A percentile compares a stretch with the other conserved stretches of the same genome.
These are phyloP conservation scores for Macrobrachium rosenbergii DNA, from an alignment of 1,140 invertebrate species.

Conservation along the genomic window DNA sequence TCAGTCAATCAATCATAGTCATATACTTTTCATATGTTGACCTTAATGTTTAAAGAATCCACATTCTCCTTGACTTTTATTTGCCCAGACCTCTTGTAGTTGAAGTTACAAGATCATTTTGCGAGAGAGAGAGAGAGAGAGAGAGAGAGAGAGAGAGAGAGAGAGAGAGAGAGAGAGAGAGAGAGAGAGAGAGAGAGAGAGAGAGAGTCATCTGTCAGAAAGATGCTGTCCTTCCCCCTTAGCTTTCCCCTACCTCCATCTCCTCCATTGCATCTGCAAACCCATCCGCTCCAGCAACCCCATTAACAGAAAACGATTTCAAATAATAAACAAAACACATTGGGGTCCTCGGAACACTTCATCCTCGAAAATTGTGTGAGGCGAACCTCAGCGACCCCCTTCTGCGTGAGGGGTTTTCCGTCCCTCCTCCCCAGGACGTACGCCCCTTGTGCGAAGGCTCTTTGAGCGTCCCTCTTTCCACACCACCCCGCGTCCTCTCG, in stretches of 20 bases:
- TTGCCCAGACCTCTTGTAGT: too few relatives aligned
- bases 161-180: too few relatives aligned
- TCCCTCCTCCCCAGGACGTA: background rate
- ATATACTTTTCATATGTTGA: too few relatives aligned
- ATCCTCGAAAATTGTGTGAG: slow-evolving; percentile 34
- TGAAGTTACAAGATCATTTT: too few relatives aligned
- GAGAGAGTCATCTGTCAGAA: too few relatives aligned
- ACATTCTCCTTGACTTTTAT: too few relatives aligned
- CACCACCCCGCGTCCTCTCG: background rate
- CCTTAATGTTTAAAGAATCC: too few relatives aligned
- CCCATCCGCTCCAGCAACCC: slow-evolving; percentile 11
- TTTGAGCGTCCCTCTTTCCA: background rate
- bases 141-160: too few relatives aligned
- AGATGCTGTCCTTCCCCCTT: background rate
- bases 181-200: too few relatives aligned
- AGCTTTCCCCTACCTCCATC: background rate
- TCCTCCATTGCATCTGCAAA: slow-evolving; percentile 10
- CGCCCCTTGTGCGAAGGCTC: too few relatives aligned
- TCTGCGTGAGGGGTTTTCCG: background rate
- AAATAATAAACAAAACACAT: slow-evolving; percentile 43
- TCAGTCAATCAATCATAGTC: background rate
- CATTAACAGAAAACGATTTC: slow-evolving; percentile 41
- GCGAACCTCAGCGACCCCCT: background rate
- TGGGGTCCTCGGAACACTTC: slow-evolving; percentile 16
- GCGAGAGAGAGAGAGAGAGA: too few relatives aligned